Evolutionary conservation across 1,140 invertebrate species (phyloP), one percentile per base, ranked within the genome.

Genomic region (Trachymyrmex septentrionalis): DNA sequence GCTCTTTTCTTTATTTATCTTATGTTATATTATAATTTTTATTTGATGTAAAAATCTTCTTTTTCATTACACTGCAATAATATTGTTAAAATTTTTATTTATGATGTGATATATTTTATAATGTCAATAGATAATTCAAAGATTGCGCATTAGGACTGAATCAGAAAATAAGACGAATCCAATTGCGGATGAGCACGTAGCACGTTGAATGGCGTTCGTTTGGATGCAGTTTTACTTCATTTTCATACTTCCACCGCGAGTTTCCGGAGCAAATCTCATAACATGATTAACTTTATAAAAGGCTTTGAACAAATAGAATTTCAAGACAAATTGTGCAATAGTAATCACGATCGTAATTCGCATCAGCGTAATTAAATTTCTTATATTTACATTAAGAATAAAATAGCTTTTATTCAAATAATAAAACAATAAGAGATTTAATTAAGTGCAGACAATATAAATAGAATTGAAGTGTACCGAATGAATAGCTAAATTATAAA

Each of bases 241-340:
- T 81, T 81, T 81, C 78, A 44, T 81, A 81, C 16, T 71, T 71
- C 64, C 64, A 9, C 30, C 64, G 27, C 30, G 34, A 27, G 77
- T 30, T 81, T 16, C 7, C 30, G 64, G 30, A 38, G 64, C 34
- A 71, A 81, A 57, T 44, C 66, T 81, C 78, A 10, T 67, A 57
- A 81, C 19, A 27, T 12, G 66, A 44, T 81, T 81, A 81, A 57
- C 48, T 81, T 55, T 53, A 81, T 69, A 81, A 71, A 81, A 81
- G 64, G 21, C 9, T 57, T n/a, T 19, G 34, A 59, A 71, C 21
- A 71, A 71, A 81, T 44, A 71, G 21, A 7, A 69, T 81, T 81
- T 81, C 30, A 16, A 55, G 66, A 10, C 2, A 71, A 57, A 59
- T 71, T 71, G 53, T 27, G 34, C 53, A 66, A 30, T 53, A 48